phyloP scores from a whole-genome alignment of 64 coral and sea anemone genomes.

The Exaiptasia diaphana region DNA sequence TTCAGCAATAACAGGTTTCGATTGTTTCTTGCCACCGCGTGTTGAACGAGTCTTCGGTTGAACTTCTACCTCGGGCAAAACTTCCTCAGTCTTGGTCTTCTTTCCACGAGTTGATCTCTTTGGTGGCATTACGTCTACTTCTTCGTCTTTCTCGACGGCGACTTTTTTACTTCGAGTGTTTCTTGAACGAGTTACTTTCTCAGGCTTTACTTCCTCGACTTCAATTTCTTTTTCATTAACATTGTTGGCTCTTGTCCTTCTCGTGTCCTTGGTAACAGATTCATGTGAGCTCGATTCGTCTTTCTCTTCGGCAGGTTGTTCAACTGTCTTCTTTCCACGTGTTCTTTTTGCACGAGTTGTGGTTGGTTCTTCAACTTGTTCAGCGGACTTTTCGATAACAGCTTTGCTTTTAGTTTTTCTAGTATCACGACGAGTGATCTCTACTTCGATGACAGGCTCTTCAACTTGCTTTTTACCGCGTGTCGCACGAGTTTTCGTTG shows the following conservation, averaged over 20 bases:
- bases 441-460: not conserved
- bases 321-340: not conserved
- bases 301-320: not conserved
- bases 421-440: not conserved
- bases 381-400: not conserved
- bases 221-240: not conserved
- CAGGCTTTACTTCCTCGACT: not conserved
- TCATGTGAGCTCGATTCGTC: not conserved
- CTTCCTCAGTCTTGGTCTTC: not conserved
- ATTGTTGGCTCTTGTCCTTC: not conserved
- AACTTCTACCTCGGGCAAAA: not conserved
- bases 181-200: not conserved
- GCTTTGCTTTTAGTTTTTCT: not conserved
- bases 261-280: not conserved
- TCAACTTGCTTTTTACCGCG: not conserved
- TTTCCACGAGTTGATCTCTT: conserved; percentile 13
- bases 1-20: not conserved
- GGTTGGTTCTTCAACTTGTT: not conserved
- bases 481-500: not conserved
- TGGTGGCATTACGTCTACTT: not conserved
- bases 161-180: not conserved
- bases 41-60: not conserved
- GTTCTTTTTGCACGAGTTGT: not conserved
- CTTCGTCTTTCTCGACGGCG: not conserved
- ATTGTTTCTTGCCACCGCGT: not conserved